Conservation (phyloP, 2,888 invertebrate species). For the Aspidapion aeneum region DNA sequence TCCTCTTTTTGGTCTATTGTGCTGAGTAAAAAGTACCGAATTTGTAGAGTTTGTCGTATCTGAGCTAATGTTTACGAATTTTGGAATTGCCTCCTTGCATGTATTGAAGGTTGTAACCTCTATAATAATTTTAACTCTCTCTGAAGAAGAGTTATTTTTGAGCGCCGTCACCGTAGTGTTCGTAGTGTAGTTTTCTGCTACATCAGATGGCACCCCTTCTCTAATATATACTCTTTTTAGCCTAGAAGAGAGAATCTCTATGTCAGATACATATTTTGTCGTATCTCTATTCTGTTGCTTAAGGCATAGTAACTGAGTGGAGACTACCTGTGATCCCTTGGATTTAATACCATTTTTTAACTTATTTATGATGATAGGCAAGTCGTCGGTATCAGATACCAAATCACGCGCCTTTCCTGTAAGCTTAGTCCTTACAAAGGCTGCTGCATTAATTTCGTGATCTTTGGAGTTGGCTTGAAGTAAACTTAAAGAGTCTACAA, state of each 20-base stretch:
- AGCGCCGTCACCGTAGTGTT: conserved; percentile 7
- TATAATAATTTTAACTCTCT: conserved; percentile 9
- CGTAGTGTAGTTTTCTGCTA: conserved; percentile 11
- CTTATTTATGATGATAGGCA: conserved; percentile 4
- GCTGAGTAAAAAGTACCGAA: not conserved
- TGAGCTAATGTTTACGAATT: conserved; percentile 11
- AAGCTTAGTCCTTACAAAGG: conserved; percentile 13
- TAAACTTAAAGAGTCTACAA: conserved; percentile 5
- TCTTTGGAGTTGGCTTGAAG: conserved; percentile 1
- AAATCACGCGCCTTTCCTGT: conserved; percentile 8
- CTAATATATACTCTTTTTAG: conserved; percentile 12
- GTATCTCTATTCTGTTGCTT: conserved; percentile 10
- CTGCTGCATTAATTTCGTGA: conserved; percentile 12
- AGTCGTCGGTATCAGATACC: not conserved
- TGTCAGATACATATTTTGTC: conserved; percentile 8
- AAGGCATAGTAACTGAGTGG: conserved; percentile 1
- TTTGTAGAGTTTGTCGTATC: not conserved
- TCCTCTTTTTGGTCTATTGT: not conserved
- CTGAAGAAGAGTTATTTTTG: conserved; percentile 4
- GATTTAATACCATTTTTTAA: conserved; percentile 12
- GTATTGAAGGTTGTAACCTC: conserved; percentile 12
- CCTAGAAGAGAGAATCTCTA: conserved; percentile 3
- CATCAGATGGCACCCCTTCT: conserved; percentile 14
- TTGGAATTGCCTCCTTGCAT: conserved; percentile 9
- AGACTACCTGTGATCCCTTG: conserved; percentile 5